A percentile compares a stretch with the other conserved stretches of the same genome.
Evolutionary conservation across 2,797 vertebrate genomes (phyloP).

Genomic region (Tokudaia tokunoshimensis): DNA sequence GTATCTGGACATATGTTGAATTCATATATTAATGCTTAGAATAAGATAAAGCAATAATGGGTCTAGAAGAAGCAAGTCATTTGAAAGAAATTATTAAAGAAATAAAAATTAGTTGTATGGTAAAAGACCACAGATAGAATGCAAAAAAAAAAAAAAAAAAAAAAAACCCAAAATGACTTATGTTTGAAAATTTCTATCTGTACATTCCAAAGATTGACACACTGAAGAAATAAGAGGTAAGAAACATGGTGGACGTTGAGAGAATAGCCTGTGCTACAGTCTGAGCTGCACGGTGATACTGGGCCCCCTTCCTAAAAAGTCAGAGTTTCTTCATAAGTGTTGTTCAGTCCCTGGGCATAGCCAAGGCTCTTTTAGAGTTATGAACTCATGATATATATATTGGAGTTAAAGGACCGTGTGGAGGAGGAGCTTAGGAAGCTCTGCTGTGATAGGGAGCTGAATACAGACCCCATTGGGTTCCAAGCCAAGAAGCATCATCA

Average conservation of each 20-base stretch:
- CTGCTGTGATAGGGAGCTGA: not conserved
- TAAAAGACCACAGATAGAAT: not conserved
- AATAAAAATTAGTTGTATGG: constrained; percentile 2
- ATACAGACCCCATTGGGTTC: not conserved
- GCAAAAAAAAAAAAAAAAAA: not conserved
- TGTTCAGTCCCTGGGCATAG: not conserved
- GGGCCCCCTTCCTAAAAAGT: not conserved
- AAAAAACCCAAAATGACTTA: not conserved
- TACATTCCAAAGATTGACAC: not conserved
- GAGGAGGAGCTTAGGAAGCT: not conserved
- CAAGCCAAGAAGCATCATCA: not conserved
- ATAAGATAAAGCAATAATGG: not conserved
- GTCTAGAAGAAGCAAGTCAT: not conserved
- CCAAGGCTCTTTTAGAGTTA: not conserved
- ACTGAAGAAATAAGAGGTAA: not conserved
- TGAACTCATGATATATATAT: rapidly evolving
- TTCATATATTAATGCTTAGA: not conserved
- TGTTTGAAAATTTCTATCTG: not conserved
- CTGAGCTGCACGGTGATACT: not conserved
- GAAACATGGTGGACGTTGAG: not conserved
- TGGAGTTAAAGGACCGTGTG: not conserved
- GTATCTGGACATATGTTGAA: not conserved
- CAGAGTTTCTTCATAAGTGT: not conserved
- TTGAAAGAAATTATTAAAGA: constrained; percentile 54
- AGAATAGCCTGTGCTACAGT: not conserved